Evolutionary conservation across 2,888 invertebrate genomes (phyloP), one percentile per base, ranked within the genome.

Genomic region (Abrostola triplasia): DNA sequence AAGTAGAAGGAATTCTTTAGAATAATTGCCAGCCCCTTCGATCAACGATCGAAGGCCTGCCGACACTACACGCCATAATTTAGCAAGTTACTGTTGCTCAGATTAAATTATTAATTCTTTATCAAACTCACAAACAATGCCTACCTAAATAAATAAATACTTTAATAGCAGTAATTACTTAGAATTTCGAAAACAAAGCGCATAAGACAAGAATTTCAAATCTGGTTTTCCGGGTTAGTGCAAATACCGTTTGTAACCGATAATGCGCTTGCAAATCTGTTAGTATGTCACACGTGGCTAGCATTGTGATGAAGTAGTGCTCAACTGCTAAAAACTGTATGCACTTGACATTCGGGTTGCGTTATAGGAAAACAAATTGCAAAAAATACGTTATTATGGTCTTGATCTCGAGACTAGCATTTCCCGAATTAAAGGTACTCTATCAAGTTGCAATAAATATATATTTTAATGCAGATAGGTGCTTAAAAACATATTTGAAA

Each of bases 211-310:
- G 42, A n/a, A 24, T 12, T 47, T 47, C 24, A 5, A 9, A 47
- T 47, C 4, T 47, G 8, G 44, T 47, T 47, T 47, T 47, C 44
- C 44, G 13, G 44, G 24, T 47, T 47, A 9, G 44, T 24, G 44
- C 24, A 47, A 47, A 47, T 47, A 47, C 44, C 4, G 44, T 47
- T 24, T 47, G 44, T 13, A 47, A 13, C 13, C 13, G 44, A 47
- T 54, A 57, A 59, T 72, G 36, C 50, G 41, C 36, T 37, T 49
- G 55, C 52, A 55, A 35, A 37, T 36, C 11, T 61, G 47, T 58
- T 67, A 61, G 73, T 73, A 44, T 67, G 70, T 49, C 61, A 38
- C 36, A 53, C 62, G 61, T 55, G 68, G 6, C 35, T 68, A 38
- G 73, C 55, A 54, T 67, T 12, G 12, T 13, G 12, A 67, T 54